Conservation (phyloP, 2,113 vertebrate species). For the Gobiocypris rarus region DNA sequence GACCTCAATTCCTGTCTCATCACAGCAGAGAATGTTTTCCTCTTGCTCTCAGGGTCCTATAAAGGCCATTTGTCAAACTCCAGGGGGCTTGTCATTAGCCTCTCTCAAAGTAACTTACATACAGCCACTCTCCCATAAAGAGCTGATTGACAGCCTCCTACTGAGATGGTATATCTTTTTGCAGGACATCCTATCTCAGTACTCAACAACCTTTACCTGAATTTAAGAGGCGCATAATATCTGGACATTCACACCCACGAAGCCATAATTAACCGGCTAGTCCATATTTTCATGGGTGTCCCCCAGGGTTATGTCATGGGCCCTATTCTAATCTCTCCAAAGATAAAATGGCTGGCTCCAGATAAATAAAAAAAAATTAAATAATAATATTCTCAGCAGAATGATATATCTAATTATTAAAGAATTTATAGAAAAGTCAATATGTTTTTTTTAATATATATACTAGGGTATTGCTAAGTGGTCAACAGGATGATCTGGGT, state of each 20-base stretch:
- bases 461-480: not conserved
- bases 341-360: not conserved
- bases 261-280: not conserved
- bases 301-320: not conserved
- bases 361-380: too few species aligned
- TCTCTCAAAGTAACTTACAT: slow-evolving; percentile 2
- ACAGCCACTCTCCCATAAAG: not conserved
- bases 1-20: slow-evolving; percentile 19
- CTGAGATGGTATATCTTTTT: not conserved
- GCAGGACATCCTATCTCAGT: not conserved
- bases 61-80: slow-evolving; percentile 39
- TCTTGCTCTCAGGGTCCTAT: slow-evolving; percentile 10
- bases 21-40: not conserved
- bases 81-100: slow-evolving; percentile 21
- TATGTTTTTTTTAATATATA: too few species aligned
- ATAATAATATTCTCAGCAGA: too few species aligned
- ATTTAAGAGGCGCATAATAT: not conserved
- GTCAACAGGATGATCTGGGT: not conserved
- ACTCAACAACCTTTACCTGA: not conserved
- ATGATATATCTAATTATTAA: too few species aligned
- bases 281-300: not conserved
- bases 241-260: not conserved
- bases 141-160: not conserved
- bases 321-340: not conserved
- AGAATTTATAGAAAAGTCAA: too few species aligned